These are phyloP conservation scores for Oxycera nigricornis DNA, from an alignment of 2,888 invertebrate genomes.

Conservation along the genomic window DNA sequence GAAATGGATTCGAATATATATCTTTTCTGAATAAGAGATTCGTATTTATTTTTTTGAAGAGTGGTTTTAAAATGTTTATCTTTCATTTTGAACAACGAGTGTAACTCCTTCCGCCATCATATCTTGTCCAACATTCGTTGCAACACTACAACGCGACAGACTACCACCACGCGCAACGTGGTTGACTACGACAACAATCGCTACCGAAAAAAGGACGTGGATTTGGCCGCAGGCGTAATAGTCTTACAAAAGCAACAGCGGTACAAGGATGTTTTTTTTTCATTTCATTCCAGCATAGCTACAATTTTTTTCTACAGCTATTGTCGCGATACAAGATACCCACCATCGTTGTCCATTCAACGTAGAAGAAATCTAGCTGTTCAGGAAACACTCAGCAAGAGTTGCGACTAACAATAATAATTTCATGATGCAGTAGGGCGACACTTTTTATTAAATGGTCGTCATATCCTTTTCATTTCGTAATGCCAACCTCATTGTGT, in stretches of 20 bases:
- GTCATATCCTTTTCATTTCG: constrained; percentile 16
- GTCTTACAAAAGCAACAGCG: constrained; percentile 48
- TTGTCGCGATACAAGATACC: constrained; percentile 11
- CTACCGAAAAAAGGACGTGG: constrained; percentile 48
- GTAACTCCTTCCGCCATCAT: background rate
- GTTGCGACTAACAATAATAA: constrained; percentile 1
- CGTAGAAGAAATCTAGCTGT: too few species aligned
- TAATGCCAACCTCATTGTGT: constrained; percentile 22
- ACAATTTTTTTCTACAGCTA: background rate
- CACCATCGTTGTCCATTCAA: background rate
- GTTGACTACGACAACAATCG: constrained; percentile 35
- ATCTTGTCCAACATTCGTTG: background rate
- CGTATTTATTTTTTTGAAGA: background rate
- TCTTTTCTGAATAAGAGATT: too few species aligned
- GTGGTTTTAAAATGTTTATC: background rate
- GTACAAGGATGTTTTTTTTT: constrained; percentile 42
- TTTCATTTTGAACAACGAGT: background rate
- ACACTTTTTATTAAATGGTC: constrained; percentile 1
- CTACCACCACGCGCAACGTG: too few species aligned
- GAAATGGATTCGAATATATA: too few species aligned
- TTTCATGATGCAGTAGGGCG: constrained; percentile 17
- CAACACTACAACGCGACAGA: background rate
- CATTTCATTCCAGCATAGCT: background rate
- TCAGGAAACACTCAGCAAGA: background rate
- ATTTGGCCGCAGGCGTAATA: constrained; percentile 51